Conservation (phyloP, 2,888 invertebrate species). For the Erebia palarica region DNA sequence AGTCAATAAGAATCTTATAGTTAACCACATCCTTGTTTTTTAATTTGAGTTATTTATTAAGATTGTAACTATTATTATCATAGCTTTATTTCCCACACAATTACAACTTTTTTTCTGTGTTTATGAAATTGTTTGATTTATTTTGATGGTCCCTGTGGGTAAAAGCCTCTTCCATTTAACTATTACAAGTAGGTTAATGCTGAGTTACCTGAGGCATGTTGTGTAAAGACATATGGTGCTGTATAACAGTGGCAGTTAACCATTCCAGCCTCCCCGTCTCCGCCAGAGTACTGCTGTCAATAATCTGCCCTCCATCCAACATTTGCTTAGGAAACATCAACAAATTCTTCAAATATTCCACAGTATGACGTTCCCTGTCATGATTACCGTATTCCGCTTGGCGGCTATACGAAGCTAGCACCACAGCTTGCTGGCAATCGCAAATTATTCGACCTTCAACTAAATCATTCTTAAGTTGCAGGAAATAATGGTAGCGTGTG, state of each 20-base stretch:
- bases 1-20: too few relatives aligned
- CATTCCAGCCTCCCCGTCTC: constrained; percentile 88
- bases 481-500: constrained; percentile 97
- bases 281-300: constrained; percentile 77
- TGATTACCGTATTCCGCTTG: constrained; percentile 98
- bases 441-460: constrained; percentile 95
- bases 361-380: constrained; percentile 93
- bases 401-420: constrained; percentile 95
- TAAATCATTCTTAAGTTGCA: constrained; percentile 97
- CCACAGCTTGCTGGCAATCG: constrained; percentile 94
- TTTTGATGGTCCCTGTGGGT: too few relatives aligned
- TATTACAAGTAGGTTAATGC: too few relatives aligned
- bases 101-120: too few relatives aligned
- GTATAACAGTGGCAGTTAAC: constrained; percentile 89
- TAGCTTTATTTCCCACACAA: too few relatives aligned
- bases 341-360: constrained; percentile 95
- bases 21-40: too few relatives aligned
- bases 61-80: too few relatives aligned
- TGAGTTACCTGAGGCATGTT: constrained; percentile 85
- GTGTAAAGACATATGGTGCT: constrained; percentile 87
- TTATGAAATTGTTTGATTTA: too few relatives aligned
- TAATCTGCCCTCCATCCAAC: constrained; percentile 73
- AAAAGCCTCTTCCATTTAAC: too few relatives aligned
- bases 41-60: too few relatives aligned
- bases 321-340: constrained; percentile 95